phyloP scores from a whole-genome alignment of 2,888 invertebrate genomes.

The Chouioia cunea region DNA sequence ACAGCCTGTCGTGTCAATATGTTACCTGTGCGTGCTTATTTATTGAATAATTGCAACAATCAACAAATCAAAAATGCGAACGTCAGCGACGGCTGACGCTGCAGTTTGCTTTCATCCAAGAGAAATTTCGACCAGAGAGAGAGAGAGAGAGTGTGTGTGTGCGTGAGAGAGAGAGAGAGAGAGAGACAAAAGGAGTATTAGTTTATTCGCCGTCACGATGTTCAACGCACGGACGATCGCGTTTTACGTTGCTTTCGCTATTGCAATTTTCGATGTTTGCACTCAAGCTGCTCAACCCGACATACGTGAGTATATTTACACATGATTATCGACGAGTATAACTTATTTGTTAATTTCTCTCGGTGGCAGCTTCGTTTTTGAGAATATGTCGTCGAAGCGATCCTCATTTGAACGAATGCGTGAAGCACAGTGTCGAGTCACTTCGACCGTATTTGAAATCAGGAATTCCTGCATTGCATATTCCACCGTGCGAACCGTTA shows the following conservation, averaged over 20 bases:
- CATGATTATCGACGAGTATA: not conserved
- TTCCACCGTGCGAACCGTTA: slow-evolving; percentile 81
- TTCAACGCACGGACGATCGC: slow-evolving; percentile 15
- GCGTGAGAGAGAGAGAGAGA: no score
- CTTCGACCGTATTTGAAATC: slow-evolving; percentile 72
- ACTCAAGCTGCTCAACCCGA: slow-evolving; percentile 23
- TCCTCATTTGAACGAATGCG: slow-evolving; percentile 75
- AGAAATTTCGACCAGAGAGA: slow-evolving; percentile 17
- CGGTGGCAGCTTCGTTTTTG: slow-evolving; percentile 68
- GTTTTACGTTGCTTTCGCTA: slow-evolving; percentile 14
- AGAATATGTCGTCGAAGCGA: slow-evolving; percentile 77
- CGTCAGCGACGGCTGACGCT: slow-evolving; percentile 24
- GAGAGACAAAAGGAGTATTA: no score
- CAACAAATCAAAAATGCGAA: slow-evolving; percentile 24
- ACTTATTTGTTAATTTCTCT: no score
- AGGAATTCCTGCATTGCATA: slow-evolving; percentile 78
- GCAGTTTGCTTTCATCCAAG: slow-evolving; percentile 7
- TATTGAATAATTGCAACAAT: slow-evolving; percentile 7
- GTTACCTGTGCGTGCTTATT: slow-evolving; percentile 6
- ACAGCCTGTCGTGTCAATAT: not conserved
- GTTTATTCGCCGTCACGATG: slow-evolving; percentile 21
- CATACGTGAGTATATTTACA: slow-evolving; percentile 39
- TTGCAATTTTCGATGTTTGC: slow-evolving; percentile 15
- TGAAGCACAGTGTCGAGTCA: slow-evolving; percentile 73
- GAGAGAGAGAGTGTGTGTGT: no score